A percentile compares a stretch with the other conserved stretches of the same genome.
phyloP scores from a whole-genome alignment of 2,113 vertebrate genomes.

The Ctenodactylus gundi region DNA sequence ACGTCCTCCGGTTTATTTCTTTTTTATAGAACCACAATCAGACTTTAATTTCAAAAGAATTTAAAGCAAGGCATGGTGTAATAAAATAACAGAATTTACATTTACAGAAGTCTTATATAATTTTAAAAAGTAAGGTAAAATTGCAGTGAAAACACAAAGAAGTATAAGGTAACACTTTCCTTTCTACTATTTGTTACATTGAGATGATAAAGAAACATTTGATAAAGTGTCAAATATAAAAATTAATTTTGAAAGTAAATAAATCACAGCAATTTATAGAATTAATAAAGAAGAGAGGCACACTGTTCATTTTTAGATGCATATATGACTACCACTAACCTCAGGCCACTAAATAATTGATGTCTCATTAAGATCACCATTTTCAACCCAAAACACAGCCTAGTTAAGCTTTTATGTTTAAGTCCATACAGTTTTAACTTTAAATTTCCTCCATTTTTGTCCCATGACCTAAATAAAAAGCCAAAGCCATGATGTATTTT shows the following conservation, averaged over 20 bases:
- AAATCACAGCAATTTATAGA: neutral
- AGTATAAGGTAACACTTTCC: neutral
- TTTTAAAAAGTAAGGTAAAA: neutral
- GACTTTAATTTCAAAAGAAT: neutral
- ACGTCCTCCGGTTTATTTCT: neutral
- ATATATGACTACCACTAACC: neutral
- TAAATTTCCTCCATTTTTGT: neutral
- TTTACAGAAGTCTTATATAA: neutral
- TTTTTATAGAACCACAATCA: neutral
- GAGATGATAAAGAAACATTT: neutral
- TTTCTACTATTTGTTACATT: neutral
- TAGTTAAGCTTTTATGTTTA: neutral
- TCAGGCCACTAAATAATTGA: neutral
- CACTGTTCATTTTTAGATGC: neutral
- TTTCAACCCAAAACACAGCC: neutral
- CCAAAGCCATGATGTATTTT: slow-evolving; percentile 59
- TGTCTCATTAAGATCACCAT: neutral
- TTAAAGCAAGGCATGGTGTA: neutral
- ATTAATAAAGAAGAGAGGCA: neutral
- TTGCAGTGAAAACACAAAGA: slow-evolving; percentile 1
- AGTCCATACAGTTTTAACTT: neutral
- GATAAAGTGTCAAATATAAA: slow-evolving; percentile 18
- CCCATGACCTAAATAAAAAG: slow-evolving; percentile 65
- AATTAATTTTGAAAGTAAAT: neutral
- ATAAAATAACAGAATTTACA: neutral